Base-by-base conservation (phyloP, 2,797 vertebrate genomes). In the Aphelocoma californica region DNA sequence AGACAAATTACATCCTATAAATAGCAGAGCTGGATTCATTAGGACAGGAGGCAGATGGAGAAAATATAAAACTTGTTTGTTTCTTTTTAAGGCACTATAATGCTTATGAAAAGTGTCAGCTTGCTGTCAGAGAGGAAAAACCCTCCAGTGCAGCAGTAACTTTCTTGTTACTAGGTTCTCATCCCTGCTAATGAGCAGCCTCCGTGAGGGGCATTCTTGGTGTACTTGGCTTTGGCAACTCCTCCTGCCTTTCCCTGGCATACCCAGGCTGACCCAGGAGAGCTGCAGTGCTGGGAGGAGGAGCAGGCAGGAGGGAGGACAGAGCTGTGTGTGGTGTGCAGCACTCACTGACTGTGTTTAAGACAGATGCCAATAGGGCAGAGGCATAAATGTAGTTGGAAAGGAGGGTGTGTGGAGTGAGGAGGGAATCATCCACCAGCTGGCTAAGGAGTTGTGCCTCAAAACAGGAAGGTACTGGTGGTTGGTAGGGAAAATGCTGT, bases 1-100 rank as follows among this genome's bases (percentile, higher is more conserved):
- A 87, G 93, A 91, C 82, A 95, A 93, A 96, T 88, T 83, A 48
- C 74, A 47, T 87, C n/a, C 94, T 92, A 88, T 92, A 96, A 95
- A 96, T 96, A 95, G 96, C 81, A 92, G 74, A 96, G 53, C 61
- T 96, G 80, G 80, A 90, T 96, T 96, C 92, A 86, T 94, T 92
- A 95, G 86, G 94, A 94, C 82, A 79, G 88, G 88, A 92, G 81
- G 80, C 81, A 92, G 91, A 96, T 92, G 90, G 94, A 94, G 82
- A 94, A 94, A 93, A 86, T 72, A 57, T 4, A 80, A 74, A 92
- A 75, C 56, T 62, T 83, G 71, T 94, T 96, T 94, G 62, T 87
- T 88, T 94, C 86, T 90, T 95, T 93, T 81, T 81, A 91, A 87
- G 38, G 53, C 80, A 54, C 81, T 81, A 1, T 79, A 91, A 85